Conservation (phyloP, 2,113 vertebrate species). For the Castor canadensis region DNA sequence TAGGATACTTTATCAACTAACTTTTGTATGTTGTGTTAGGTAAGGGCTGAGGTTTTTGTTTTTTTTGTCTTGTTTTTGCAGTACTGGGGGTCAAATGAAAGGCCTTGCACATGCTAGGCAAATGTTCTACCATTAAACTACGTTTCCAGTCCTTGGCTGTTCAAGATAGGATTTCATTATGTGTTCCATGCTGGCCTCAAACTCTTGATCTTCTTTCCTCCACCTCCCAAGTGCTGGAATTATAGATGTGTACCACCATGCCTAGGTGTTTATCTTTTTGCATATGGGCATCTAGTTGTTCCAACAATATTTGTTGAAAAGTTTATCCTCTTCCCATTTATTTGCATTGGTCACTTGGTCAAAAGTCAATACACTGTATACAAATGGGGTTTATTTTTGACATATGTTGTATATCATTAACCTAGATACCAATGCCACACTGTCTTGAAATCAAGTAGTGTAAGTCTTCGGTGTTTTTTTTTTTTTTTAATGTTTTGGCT, state of each 20-base stretch:
- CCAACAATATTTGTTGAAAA: no score
- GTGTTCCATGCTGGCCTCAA: background rate
- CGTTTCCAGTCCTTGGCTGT: no score
- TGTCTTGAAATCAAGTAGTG: background rate
- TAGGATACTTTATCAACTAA: background rate
- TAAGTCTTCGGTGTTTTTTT: background rate
- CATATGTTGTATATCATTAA: background rate
- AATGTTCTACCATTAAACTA: no score
- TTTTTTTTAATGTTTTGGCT: background rate
- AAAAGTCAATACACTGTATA: background rate
- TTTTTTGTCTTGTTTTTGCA: no score
- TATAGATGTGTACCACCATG: no score
- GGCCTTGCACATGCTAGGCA: no score
- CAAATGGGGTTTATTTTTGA: background rate
- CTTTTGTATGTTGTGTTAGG: background rate
- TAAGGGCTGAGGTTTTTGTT: background rate
- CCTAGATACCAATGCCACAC: background rate
- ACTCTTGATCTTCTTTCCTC: background rate
- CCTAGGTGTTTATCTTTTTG: no score
- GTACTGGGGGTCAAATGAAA: no score
- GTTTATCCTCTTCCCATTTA: no score
- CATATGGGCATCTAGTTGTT: no score
- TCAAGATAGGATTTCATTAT: background rate
- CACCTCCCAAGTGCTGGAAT: no score
- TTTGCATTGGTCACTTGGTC: conserved; percentile 7